A percentile compares a stretch with the other conserved stretches of the same genome.
These are phyloP conservation scores for Pseudanteris insignis DNA, from an alignment of 2,888 invertebrate species.

Conservation along the genomic window DNA sequence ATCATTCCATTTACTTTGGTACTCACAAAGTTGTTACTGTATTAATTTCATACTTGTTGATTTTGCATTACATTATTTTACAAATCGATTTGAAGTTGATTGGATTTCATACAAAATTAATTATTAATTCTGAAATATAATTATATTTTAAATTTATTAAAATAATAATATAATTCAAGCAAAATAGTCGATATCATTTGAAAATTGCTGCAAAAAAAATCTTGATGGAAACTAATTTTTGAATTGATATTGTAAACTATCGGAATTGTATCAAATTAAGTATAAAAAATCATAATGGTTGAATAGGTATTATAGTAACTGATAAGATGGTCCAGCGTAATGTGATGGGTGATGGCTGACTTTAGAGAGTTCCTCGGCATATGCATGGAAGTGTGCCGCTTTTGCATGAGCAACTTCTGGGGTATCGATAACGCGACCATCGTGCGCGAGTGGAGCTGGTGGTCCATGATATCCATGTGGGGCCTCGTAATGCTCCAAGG, in stretches of 20 bases:
- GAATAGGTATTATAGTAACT: constrained; percentile 12
- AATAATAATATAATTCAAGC: no score
- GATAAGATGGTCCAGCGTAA: constrained; percentile 10
- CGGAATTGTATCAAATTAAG: constrained; percentile 10
- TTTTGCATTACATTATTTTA: no score
- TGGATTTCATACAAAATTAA: no score
- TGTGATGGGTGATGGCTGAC: constrained; percentile 38
- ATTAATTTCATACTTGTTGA: no score
- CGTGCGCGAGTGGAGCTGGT: constrained; percentile 55
- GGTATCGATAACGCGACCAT: constrained; percentile 57
- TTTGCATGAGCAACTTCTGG: constrained; percentile 62
- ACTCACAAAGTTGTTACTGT: no score
- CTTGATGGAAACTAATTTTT: neutral
- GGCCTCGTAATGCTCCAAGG: constrained; percentile 29
- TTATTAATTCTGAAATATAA: no score
- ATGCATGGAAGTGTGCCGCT: constrained; percentile 56
- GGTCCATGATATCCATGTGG: constrained; percentile 51
- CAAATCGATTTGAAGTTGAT: no score
- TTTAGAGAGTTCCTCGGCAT: constrained; percentile 53
- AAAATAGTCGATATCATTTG: no score
- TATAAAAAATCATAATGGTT: constrained; percentile 6
- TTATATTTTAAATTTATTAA: no score
- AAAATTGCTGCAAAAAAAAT: neutral
- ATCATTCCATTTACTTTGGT: no score
- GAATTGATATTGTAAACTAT: neutral